Evolutionary conservation across 2,797 vertebrate species (phyloP).

Genomic region (Helicolenus hilgendorfi): DNA sequence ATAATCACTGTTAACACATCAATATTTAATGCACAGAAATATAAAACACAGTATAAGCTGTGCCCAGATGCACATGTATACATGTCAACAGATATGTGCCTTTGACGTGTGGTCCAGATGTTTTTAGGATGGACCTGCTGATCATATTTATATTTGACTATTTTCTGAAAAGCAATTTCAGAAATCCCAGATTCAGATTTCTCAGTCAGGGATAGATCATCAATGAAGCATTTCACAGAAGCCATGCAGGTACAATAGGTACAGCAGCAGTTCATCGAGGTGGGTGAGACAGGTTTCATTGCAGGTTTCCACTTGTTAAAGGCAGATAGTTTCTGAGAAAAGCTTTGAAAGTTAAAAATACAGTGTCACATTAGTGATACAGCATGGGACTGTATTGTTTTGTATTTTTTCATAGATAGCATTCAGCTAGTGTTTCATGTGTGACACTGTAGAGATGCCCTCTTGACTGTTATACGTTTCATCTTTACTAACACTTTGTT

Average conservation of each 20-base stretch:
- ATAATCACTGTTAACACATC: slow-evolving; percentile 15
- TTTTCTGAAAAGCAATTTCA: not conserved
- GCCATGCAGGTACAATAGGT: not conserved
- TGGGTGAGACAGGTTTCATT: not conserved
- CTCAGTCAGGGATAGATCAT: not conserved
- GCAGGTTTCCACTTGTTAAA: not conserved
- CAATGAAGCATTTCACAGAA: too few species aligned
- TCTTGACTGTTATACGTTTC: not conserved
- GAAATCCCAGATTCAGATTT: not conserved
- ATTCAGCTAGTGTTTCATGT: not conserved
- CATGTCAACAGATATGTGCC: not conserved
- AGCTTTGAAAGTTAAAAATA: not conserved
- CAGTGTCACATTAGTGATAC: not conserved
- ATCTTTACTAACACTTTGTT: not conserved
- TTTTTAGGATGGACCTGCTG: not conserved
- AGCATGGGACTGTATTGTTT: not conserved
- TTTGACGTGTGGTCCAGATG: not conserved
- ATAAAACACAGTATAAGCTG: not conserved
- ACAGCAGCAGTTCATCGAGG: not conserved
- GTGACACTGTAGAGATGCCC: not conserved
- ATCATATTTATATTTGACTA: not conserved
- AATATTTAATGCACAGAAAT: not conserved
- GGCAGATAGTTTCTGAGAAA: not conserved
- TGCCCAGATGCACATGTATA: not conserved
- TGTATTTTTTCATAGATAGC: not conserved